Conservation (phyloP, 2,113 vertebrate species). For the Oncorhynchus masou region DNA sequence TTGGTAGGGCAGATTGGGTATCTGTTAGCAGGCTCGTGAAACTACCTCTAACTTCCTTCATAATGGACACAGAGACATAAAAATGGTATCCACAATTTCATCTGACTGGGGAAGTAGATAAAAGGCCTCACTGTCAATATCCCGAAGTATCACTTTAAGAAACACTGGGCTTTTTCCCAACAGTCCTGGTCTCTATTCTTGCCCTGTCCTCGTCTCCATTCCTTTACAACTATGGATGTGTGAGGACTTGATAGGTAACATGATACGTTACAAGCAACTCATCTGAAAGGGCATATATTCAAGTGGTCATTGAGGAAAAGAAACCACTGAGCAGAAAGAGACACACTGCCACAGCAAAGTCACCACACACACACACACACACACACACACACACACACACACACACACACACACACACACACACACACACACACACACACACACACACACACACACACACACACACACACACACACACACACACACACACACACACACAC, state of each 20-base stretch:
- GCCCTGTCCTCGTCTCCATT: neutral
- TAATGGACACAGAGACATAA: too few species aligned
- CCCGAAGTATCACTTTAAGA: too few species aligned
- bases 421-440: neutral
- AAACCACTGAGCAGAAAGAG: neutral
- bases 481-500: constrained; percentile 4
- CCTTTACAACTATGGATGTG: neutral
- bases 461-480: too few species aligned
- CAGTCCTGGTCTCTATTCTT: neutral
- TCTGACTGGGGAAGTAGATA: too few species aligned
- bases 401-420: constrained; percentile 15
- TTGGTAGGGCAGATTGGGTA: too few species aligned
- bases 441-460: neutral
- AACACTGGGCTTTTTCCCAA: neutral
- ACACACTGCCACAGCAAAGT: constrained; percentile 28
- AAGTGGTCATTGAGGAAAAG: too few species aligned
- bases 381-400: too few species aligned
- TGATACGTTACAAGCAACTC: neutral
- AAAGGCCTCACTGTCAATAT: too few species aligned
- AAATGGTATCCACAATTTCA: too few species aligned
- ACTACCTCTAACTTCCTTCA: too few species aligned
- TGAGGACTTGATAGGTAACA: neutral
- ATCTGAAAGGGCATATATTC: neutral
- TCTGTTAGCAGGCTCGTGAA: too few species aligned
- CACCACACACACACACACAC: constrained; percentile 5